phyloP scores from a whole-genome alignment of 2,113 vertebrate genomes.

The Passer montanus region DNA sequence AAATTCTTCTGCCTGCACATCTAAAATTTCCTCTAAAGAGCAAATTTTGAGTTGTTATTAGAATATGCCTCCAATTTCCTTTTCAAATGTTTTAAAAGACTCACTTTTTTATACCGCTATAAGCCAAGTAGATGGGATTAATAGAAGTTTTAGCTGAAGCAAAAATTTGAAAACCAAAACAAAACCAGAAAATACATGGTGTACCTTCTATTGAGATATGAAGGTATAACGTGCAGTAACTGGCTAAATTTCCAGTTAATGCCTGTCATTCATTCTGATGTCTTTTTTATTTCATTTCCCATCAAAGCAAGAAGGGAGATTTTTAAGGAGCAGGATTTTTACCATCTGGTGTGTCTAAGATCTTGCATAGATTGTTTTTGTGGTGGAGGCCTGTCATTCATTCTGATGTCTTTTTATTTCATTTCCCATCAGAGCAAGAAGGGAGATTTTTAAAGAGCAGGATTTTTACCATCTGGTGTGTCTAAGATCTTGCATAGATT shows the following conservation, averaged over 20 bases:
- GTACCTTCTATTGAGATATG: background rate
- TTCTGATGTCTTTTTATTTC: background rate
- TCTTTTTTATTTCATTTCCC: background rate
- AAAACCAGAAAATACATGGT: background rate
- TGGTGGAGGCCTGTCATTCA: too few species aligned
- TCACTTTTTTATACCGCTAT: background rate
- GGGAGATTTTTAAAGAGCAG: background rate
- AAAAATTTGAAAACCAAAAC: background rate
- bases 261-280: background rate
- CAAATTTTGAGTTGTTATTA: background rate
- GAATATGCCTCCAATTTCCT: background rate
- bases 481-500: background rate
- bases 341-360: background rate
- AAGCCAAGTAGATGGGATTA: background rate
- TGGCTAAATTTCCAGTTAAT: background rate
- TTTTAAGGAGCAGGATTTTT: background rate
- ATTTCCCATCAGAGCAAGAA: background rate
- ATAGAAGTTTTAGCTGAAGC: background rate
- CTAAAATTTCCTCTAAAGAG: background rate
- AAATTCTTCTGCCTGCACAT: background rate
- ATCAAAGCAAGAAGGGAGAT: background rate
- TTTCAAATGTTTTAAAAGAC: background rate
- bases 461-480: background rate
- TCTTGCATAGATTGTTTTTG: background rate
- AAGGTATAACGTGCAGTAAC: background rate